Percentiles rank a stretch among this genome's conserved stretches.
These are phyloP conservation scores for Oplegnathus fasciatus DNA, from an alignment of 2,113 vertebrate genomes.

Conservation along the genomic window DNA sequence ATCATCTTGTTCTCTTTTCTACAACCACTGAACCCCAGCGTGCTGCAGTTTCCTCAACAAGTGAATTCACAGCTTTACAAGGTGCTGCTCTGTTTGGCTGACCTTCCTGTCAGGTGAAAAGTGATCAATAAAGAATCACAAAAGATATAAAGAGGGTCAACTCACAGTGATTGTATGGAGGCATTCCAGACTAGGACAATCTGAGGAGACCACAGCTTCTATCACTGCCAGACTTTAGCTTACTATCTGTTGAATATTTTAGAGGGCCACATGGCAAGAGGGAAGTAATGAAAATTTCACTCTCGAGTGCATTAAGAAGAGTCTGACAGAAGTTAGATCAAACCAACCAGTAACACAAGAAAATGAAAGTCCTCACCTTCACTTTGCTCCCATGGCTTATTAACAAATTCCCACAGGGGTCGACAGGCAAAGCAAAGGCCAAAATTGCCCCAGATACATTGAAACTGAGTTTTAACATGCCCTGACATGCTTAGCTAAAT, in stretches of 20 bases:
- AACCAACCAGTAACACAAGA: slow-evolving; percentile 30
- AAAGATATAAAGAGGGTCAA: background rate
- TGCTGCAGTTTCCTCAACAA: background rate
- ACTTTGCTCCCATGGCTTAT: background rate
- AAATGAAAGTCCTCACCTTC: slow-evolving; percentile 20
- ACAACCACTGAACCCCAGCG: background rate
- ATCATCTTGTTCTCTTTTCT: background rate
- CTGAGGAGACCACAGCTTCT: background rate
- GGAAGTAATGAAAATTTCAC: slow-evolving; percentile 25
- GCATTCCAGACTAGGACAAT: background rate
- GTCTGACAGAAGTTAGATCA: slow-evolving; percentile 39
- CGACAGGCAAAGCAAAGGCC: slow-evolving; percentile 5
- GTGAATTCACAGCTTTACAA: background rate
- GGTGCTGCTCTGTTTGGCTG: background rate
- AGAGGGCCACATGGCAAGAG: slow-evolving; percentile 5
- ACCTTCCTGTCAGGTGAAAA: background rate
- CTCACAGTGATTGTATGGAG: background rate
- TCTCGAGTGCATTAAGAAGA: background rate
- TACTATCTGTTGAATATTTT: slow-evolving; percentile 24
- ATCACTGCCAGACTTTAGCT: background rate
- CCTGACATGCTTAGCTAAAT: slow-evolving; percentile 16
- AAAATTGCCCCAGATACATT: slow-evolving; percentile 23
- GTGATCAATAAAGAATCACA: slow-evolving; percentile 1
- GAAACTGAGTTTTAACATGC: slow-evolving; percentile 28
- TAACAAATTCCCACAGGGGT: slow-evolving; percentile 9